A percentile compares a stretch with the other conserved stretches of the same genome.
These are phyloP conservation scores for Nephotettix cincticeps DNA, from an alignment of 1,140 invertebrate species.

Conservation along the genomic window DNA sequence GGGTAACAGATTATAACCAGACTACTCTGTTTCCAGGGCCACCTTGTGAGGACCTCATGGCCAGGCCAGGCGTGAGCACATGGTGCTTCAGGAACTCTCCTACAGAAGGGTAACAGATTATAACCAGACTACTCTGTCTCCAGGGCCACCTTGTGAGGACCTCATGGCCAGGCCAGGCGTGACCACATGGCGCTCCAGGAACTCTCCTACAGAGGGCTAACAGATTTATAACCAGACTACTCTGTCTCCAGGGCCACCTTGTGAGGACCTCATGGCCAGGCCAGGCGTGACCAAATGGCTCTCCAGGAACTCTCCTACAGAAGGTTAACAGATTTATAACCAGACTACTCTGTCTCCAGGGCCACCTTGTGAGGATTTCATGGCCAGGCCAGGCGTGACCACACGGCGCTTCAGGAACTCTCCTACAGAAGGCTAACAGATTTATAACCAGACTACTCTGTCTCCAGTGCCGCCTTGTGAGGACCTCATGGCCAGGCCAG, in stretches of 20 bases:
- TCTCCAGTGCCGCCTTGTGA: no score
- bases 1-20: no score
- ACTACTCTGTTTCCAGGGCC: no score
- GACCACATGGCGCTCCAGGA: conserved; percentile 31
- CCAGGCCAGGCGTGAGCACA: conserved; percentile 31
- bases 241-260: no score
- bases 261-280: conserved; percentile 23
- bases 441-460: no score
- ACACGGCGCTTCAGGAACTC: conserved; percentile 30
- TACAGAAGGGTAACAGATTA: conserved; percentile 11
- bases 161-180: conserved; percentile 30
- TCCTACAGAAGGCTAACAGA: conserved; percentile 3
- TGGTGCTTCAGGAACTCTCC: conserved; percentile 29
- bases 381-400: conserved; percentile 31
- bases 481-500: conserved; percentile 31
- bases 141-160: no score
- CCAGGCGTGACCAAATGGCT: conserved; percentile 32
- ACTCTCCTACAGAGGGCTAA: conserved; percentile 16
- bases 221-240: no score
- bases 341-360: no score
- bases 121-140: no score
- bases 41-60: conserved; percentile 18
- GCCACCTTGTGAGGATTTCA: not conserved
- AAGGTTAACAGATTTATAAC: not conserved
- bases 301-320: conserved; percentile 25